A percentile compares a stretch with the other conserved stretches of the same genome.
Conservation (phyloP, 2,797 vertebrate species). For the Sitta carolinensis region DNA sequence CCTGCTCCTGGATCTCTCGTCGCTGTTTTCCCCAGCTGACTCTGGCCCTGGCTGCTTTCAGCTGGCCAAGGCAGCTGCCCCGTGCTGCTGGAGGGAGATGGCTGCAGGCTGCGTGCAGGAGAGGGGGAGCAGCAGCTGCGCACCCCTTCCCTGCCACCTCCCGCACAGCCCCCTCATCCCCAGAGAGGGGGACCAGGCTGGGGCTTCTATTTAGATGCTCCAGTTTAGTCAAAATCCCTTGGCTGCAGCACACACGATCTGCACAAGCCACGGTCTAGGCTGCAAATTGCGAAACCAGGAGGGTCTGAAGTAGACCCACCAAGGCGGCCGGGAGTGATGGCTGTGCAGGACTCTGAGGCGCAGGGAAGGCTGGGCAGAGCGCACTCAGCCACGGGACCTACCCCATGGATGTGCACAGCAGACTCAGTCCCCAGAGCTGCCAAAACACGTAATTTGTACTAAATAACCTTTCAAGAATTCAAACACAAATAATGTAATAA, state of each 20-base stretch:
- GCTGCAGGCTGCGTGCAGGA: neutral
- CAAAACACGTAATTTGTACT: slow-evolving; percentile 2
- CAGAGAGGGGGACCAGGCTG: fast-evolving
- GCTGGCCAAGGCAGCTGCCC: slow-evolving; percentile 48
- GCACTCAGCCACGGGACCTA: fast-evolving
- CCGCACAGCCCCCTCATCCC: fast-evolving
- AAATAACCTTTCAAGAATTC: slow-evolving; percentile 36
- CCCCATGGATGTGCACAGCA: neutral
- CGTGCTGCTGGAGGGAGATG: neutral
- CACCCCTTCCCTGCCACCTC: neutral
- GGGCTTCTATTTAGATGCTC: neutral
- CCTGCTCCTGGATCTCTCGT: slow-evolving; percentile 47
- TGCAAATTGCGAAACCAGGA: neutral
- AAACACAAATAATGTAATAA: slow-evolving; percentile 59
- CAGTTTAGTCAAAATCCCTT: neutral
- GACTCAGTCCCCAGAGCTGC: neutral
- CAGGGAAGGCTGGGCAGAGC: neutral
- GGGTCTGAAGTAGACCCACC: fast-evolving
- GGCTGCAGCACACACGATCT: neutral
- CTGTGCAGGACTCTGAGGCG: fast-evolving
- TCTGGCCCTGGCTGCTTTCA: slow-evolving; percentile 27
- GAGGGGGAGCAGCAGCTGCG: neutral
- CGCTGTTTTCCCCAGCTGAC: neutral
- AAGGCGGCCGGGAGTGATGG: fast-evolving
- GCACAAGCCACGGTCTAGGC: fast-evolving